Base-by-base conservation (phyloP, 2,113 vertebrate genomes). In the Paedocypris sp. region DNA sequence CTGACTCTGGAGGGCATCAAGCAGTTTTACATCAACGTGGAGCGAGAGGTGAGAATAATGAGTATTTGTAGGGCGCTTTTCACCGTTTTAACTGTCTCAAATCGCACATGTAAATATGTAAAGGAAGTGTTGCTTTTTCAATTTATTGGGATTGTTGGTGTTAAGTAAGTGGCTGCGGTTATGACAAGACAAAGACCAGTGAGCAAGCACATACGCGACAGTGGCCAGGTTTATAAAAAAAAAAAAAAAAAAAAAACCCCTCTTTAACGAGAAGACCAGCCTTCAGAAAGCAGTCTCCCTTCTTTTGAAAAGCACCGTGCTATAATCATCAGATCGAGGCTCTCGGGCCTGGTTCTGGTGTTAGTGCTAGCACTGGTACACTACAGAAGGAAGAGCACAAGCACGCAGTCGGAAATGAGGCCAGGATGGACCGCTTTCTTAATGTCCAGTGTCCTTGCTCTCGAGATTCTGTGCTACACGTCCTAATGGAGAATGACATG, bases 1-100 rank as follows among this genome's bases (percentile, higher is more conserved):
- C 88, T 99, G 69, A 97, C 94, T 67, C 87, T 99, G 13, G 95
- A 99, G 89, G 93, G 94, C 80, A 98, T 98, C 79, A 98, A 98
- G 80, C 94, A 97, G 10, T 99, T 98, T 84, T 99, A 99, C 81
- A 97, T 99, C 52, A 97, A 98, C 60, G 93, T 99, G 59, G 95
- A 99, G 62, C 82, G 92, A 83, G 94, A 99, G 94, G 95, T 99
- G 68, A 35, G 78, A n/a, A n/a, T n/a, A n/a, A n/a, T n/a, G n/a
- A n/a, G n/a, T n/a, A n/a, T n/a, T n/a, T n/a, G n/a, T n/a, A n/a
- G n/a, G n/a, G n/a, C n/a, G n/a, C n/a, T n/a, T n/a, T n/a, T n/a
- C n/a, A n/a, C n/a, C n/a, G 65, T 8, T 31, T 4, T 5, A 2
- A 4, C 13, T 45, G 3, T 20, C 35, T 31, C 13, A 42, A 10